Conservation (phyloP, 2,797 vertebrate genomes). For the Hylomyscus alleni region DNA sequence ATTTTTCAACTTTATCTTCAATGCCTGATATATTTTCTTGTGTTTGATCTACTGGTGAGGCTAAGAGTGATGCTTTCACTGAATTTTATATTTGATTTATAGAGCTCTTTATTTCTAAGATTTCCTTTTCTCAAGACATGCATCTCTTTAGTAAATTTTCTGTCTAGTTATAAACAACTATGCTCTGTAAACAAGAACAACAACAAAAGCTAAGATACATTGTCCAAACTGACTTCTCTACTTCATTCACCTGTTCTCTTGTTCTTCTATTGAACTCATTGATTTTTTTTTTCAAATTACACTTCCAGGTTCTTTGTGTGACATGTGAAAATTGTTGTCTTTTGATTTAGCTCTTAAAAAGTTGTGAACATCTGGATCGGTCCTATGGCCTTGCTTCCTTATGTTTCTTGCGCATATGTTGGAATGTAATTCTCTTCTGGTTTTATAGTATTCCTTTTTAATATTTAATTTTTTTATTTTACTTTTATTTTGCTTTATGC, state of each 20-base stretch:
- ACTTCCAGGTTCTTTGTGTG: neutral
- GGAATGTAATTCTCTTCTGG: neutral
- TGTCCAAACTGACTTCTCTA: neutral
- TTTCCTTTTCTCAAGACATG: neutral
- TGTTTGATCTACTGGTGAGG: too few species aligned
- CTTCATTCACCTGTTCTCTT: neutral
- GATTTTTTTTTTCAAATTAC: neutral
- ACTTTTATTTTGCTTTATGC: neutral
- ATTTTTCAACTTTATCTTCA: neutral
- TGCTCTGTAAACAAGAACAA: neutral
- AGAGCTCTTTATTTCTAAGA: neutral
- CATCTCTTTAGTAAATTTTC: neutral
- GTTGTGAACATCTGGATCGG: too few species aligned
- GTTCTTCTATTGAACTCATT: neutral
- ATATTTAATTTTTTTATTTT: neutral
- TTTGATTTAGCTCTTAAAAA: neutral
- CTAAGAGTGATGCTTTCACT: neutral
- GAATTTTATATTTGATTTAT: conserved; percentile 1
- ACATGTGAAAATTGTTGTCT: neutral
- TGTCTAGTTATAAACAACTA: neutral
- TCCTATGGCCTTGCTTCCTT: neutral
- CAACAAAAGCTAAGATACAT: neutral
- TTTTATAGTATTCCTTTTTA: neutral
- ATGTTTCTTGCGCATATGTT: neutral
- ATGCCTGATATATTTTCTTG: neutral